Conservation (phyloP, 1,140 invertebrate species). For the Platyscapa corneri region DNA sequence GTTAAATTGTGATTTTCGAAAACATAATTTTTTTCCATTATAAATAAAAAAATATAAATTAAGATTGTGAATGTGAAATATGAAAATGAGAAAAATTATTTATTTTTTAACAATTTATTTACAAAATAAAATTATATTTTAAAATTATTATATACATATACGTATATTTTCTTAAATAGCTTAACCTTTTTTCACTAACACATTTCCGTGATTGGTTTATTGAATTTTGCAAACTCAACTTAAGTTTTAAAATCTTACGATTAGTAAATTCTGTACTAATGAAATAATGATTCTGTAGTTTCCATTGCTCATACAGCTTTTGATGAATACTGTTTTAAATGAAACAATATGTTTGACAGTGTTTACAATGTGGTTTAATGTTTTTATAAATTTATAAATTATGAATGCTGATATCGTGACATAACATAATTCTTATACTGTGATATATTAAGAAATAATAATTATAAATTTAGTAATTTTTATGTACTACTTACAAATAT, state of each 20-base stretch:
- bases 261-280: background rate
- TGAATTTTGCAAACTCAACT: background rate
- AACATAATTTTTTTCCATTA: too few species aligned
- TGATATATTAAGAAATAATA: background rate
- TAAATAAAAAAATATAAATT: too few species aligned
- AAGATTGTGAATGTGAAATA: too few species aligned
- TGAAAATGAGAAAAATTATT: background rate
- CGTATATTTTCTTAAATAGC: background rate
- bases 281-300: too few species aligned
- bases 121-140: background rate
- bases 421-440: background rate
- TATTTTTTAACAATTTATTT: background rate
- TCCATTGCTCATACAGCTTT: too few species aligned
- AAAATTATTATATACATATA: background rate
- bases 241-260: background rate
- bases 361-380: background rate
- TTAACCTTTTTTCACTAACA: background rate
- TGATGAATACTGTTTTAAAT: background rate
- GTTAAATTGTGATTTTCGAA: too few species aligned
- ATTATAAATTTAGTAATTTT: background rate
- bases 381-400: background rate
- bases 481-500: slow-evolving; percentile 24
- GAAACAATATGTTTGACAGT: background rate
- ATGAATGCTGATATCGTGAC: too few species aligned
- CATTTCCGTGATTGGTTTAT: background rate